Evolutionary conservation across 2,888 invertebrate genomes (phyloP), one percentile per base, ranked within the genome.

Genomic region (Pollenia amentaria): DNA sequence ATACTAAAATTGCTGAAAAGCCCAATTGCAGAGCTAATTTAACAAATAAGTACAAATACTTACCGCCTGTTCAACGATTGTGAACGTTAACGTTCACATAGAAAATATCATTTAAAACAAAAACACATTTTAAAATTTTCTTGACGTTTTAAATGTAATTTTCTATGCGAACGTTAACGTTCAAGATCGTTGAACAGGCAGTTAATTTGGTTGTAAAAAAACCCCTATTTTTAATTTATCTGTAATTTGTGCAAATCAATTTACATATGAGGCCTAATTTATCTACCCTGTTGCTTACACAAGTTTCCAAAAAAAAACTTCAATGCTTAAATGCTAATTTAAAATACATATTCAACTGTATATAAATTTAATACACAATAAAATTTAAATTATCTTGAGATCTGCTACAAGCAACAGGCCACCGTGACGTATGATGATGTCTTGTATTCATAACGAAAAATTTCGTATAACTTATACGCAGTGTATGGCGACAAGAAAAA

Each of bases 381-480:
- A 57, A 57, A 73, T 60, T 73, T 3, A 57, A 48, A 46, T 11
- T 60, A 46, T 16, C 57, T 73, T 11, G n/a, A 46, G 46, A 12
- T 48, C 12, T 48, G 3, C 48, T 48, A 10, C 8, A 51, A 14
- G 40, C 21, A 16, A 46, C 12, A 42, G 77, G 11, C 55, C 73
- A 55, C n/a, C 40, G 11, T 21, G 40, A 21, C 67, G 81, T 73
- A 73, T 73, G 72, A 46, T 46, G 11, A 57, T 57, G 29, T n/a
- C n/a, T 57, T 67, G 40, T 70, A 9, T 40, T 38, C 12, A 11
- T 18, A 38, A 14, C 44, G 29, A 60, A 55, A 51, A 64, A 40
- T 40, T 60, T 8, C 3, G 10, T 57, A 51, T 62, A 51, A 18
- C 70, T 18, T 18, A 80, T 73, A 73, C 80, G 72, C 55, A 11